Base-by-base conservation (phyloP, 64 coral and sea anemone species). In the Astreopora myriophthalma region DNA sequence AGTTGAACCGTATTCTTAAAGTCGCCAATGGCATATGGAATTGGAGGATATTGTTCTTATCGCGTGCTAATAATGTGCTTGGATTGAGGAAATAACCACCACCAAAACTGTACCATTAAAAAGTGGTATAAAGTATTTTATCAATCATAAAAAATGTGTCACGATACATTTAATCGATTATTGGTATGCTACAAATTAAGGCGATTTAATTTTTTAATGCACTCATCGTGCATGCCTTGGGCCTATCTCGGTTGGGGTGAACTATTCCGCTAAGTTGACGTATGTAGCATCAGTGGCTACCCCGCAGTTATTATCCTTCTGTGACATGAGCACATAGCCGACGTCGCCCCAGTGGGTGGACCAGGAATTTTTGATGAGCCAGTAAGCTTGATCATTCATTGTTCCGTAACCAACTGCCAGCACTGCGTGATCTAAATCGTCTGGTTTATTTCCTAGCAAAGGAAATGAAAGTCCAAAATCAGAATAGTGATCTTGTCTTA, bases 281-380 rank as follows among this genome's bases (percentile, higher is more conserved):
- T 93, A 98, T 5, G 96, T 95, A 14, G 96, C 96, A 82, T 95
- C 96, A 20, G 96, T 98, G 10, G 96, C 94, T 24, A 98, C 96
- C 3, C 96, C 96, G 73, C 96, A 98, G 44, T 98, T 95, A 29
- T 98, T 98, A 66, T 95, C 80, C 38, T 95, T 98, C 38, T 89
- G 94, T 40, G 96, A 98, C 96, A 98, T 98, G 33, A 98, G 80
- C 1, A 98, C 86, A 32, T 93, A 98, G 27, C 96, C 96, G 80
- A 91, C 85, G 75, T 95, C 91, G 26, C 96, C 96, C 96, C 96
- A 98, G 86, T 98, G 86, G 37, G 96, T 98, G 31, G 96, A 98
- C 96, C 96, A 98, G 48, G 96, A 98, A 51, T 98, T 98, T 74
- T 98, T 98, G 16, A 98, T 73, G 32, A 98, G 67, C 96, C 96